These are phyloP conservation scores for Goniozus legneri DNA, from an alignment of 1,140 invertebrate species.

Conservation along the genomic window DNA sequence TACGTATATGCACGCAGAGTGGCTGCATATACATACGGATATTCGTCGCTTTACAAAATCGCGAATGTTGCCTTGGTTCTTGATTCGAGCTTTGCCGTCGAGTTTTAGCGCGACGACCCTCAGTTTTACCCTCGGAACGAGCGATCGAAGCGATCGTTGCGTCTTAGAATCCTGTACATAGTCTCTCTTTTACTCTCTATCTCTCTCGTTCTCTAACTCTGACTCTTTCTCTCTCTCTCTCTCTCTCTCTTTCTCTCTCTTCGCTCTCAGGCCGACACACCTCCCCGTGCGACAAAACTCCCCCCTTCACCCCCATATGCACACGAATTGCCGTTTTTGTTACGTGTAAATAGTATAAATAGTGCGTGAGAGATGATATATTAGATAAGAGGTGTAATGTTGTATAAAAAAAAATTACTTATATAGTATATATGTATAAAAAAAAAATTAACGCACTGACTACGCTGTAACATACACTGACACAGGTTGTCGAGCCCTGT, in stretches of 20 bases:
- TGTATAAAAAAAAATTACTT: constrained; percentile 23
- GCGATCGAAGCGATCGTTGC: no score
- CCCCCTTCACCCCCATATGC: not conserved
- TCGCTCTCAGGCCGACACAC: constrained; percentile 29
- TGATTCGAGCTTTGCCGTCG: no score
- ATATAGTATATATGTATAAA: constrained; percentile 17
- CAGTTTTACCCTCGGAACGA: no score
- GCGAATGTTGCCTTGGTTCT: no score
- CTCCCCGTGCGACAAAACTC: constrained; percentile 33
- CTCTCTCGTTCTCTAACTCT: constrained; percentile 6
- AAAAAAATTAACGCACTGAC: constrained; percentile 19
- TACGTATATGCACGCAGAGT: no score
- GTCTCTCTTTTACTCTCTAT: constrained; percentile 9
- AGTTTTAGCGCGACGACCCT: no score
- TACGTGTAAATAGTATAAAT: constrained; percentile 54
- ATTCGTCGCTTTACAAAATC: not conserved
- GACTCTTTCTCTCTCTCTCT: constrained; percentile 1
- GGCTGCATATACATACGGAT: no score
- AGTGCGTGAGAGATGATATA: constrained; percentile 30
- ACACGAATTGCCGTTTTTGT: constrained; percentile 18
- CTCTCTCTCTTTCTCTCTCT: constrained; percentile 13
- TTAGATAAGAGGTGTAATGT: constrained; percentile 34
- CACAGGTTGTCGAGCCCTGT: constrained; percentile 3
- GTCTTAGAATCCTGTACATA: no score
- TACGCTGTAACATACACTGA: constrained; percentile 32